phyloP scores from a whole-genome alignment of 1,140 invertebrate species.

The Chlorops oryzae region DNA sequence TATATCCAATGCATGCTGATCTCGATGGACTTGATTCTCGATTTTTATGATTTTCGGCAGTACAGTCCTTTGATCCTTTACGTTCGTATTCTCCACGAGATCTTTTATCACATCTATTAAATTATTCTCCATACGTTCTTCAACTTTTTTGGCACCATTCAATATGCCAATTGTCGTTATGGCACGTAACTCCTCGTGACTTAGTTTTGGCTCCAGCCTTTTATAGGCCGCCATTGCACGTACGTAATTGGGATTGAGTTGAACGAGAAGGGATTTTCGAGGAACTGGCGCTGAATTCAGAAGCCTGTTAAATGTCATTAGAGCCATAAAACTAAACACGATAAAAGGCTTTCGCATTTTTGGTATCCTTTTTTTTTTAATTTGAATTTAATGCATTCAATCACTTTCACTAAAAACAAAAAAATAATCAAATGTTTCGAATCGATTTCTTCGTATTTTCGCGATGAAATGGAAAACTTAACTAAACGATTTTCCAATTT shows the following conservation, averaged over 20 bases:
- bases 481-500: too few relatives aligned
- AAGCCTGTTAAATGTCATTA: slow-evolving; percentile 2
- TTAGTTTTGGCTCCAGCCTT: slow-evolving; percentile 24
- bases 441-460: too few relatives aligned
- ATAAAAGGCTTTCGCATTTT: slow-evolving; percentile 13
- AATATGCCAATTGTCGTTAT: slow-evolving; percentile 32
- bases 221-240: slow-evolving; percentile 30
- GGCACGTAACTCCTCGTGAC: slow-evolving; percentile 26
- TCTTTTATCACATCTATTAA: slow-evolving; percentile 26
- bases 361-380: neutral
- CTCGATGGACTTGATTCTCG: slow-evolving; percentile 31
- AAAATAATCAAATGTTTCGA: too few relatives aligned
- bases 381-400: neutral
- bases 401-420: too few relatives aligned
- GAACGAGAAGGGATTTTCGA: slow-evolving; percentile 6
- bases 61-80: slow-evolving; percentile 14
- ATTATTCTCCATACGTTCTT: slow-evolving; percentile 35
- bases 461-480: too few relatives aligned
- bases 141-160: slow-evolving; percentile 32
- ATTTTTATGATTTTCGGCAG: slow-evolving; percentile 32
- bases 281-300: slow-evolving; percentile 6
- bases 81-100: slow-evolving; percentile 20
- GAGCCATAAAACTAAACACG: neutral
- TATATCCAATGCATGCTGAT: slow-evolving; percentile 31
- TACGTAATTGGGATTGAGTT: slow-evolving; percentile 32